Evolutionary conservation across 2,797 vertebrate species (phyloP).

Genomic region (Malacoraja senta): DNA sequence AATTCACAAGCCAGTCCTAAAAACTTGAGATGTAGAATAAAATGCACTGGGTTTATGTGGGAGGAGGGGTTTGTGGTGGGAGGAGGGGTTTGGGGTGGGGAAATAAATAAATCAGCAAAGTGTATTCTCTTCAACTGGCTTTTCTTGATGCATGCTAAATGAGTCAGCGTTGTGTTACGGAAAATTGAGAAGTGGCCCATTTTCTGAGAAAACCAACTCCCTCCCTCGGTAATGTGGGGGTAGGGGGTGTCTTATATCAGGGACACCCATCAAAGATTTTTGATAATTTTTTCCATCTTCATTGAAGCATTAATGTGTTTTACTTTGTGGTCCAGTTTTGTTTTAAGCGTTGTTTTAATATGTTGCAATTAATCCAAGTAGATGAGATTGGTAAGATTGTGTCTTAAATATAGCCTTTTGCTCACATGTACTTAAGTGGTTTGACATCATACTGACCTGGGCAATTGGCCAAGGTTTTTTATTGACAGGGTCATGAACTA

Average conservation of each 20-base stretch:
- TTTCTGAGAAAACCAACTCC: too few relatives aligned
- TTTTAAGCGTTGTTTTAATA: not conserved
- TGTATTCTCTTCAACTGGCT: too few relatives aligned
- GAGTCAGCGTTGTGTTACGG: too few relatives aligned
- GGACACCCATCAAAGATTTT: not conserved
- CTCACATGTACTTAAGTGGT: slow-evolving; percentile 40
- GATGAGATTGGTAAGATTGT: not conserved
- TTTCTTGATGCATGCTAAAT: too few relatives aligned
- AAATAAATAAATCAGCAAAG: too few relatives aligned
- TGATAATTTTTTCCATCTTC: not conserved
- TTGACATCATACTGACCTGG: slow-evolving; percentile 45
- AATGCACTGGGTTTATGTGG: too few relatives aligned
- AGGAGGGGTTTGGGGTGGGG: too few relatives aligned
- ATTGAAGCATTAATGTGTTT: not conserved
- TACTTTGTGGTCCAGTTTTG: not conserved
- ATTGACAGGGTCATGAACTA: slow-evolving; percentile 43
- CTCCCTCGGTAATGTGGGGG: too few relatives aligned
- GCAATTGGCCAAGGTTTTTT: slow-evolving; percentile 46
- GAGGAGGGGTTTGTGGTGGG: too few relatives aligned
- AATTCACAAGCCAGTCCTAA: too few relatives aligned
- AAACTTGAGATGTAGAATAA: too few relatives aligned
- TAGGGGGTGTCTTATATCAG: not conserved
- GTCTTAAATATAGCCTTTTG: slow-evolving; percentile 39
- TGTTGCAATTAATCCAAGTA: not conserved
- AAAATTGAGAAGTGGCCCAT: too few relatives aligned